Evolutionary conservation across 2,113 vertebrate species (phyloP).

Genomic region (Rattus norvegicus): DNA sequence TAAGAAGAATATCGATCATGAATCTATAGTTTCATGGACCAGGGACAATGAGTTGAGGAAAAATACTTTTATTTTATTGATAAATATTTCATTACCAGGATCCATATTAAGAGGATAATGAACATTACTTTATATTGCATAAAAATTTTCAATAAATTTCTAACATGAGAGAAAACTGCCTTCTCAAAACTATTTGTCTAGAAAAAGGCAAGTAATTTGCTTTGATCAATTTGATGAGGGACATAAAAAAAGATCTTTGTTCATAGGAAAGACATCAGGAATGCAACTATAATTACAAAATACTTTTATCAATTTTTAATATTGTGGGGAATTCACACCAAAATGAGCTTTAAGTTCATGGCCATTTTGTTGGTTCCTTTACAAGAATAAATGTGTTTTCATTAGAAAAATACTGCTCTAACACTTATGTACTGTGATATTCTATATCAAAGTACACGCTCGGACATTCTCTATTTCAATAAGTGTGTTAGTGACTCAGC

Average conservation of each 20-base stretch:
- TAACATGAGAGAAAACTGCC: neutral
- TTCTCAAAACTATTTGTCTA: conserved; percentile 34
- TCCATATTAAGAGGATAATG: neutral
- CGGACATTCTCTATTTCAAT: conserved; percentile 35
- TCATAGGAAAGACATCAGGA: neutral
- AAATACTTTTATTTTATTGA: neutral
- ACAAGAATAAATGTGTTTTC: neutral
- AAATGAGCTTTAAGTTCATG: neutral
- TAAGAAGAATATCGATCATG: neutral
- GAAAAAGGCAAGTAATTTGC: neutral
- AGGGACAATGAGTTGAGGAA: neutral
- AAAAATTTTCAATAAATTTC: conserved; percentile 51
- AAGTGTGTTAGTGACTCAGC: neutral
- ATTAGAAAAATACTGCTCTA: neutral
- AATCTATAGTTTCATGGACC: neutral
- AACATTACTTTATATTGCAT: neutral
- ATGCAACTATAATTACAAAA: conserved; percentile 39
- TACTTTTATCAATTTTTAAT: conserved; percentile 45
- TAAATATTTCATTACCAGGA: neutral
- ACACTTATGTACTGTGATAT: neutral
- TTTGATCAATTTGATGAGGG: conserved; percentile 46
- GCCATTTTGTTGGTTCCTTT: neutral
- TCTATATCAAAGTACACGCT: conserved; percentile 6
- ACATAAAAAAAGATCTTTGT: conserved; percentile 27
- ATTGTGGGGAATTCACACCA: neutral